Percentiles rank a stretch among this genome's conserved stretches.
phyloP scores from a whole-genome alignment of 2,888 invertebrate genomes.

The Brachynemurus nebulosus region DNA sequence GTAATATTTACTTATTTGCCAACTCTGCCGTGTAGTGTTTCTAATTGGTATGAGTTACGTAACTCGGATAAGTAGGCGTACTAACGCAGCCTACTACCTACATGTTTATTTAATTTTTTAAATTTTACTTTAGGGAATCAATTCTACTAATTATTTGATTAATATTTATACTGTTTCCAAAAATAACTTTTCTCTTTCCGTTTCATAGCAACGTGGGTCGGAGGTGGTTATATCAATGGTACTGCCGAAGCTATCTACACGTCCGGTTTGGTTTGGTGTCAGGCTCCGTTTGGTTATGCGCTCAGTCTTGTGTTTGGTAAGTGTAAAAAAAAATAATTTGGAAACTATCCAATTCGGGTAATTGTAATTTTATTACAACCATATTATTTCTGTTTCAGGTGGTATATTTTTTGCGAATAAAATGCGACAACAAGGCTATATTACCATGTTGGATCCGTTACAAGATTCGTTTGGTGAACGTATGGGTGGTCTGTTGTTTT shows the following conservation, averaged over 20 bases:
- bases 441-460: constrained; percentile 97
- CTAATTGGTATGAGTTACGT: no score
- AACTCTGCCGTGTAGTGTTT: no score
- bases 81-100: no score
- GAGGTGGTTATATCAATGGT: constrained; percentile 98
- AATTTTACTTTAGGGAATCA: no score
- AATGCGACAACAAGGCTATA: constrained; percentile 94
- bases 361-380: neutral
- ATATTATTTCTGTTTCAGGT: constrained; percentile 40
- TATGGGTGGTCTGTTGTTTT: constrained; percentile 92
- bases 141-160: no score
- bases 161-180: no score
- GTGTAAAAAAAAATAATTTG: constrained; percentile 21
- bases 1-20: no score
- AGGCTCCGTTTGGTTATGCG: constrained; percentile 98
- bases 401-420: constrained; percentile 97
- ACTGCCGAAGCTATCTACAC: constrained; percentile 96
- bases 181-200: no score
- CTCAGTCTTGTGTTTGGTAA: constrained; percentile 87
- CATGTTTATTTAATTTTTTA: no score
- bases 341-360: neutral
- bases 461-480: constrained; percentile 93
- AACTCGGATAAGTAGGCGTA: no score
- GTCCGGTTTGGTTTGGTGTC: constrained; percentile 89
- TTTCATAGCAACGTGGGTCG: constrained; percentile 93